Base-by-base conservation (phyloP, 2,113 vertebrate genomes). In the Bombycilla garrulus region DNA sequence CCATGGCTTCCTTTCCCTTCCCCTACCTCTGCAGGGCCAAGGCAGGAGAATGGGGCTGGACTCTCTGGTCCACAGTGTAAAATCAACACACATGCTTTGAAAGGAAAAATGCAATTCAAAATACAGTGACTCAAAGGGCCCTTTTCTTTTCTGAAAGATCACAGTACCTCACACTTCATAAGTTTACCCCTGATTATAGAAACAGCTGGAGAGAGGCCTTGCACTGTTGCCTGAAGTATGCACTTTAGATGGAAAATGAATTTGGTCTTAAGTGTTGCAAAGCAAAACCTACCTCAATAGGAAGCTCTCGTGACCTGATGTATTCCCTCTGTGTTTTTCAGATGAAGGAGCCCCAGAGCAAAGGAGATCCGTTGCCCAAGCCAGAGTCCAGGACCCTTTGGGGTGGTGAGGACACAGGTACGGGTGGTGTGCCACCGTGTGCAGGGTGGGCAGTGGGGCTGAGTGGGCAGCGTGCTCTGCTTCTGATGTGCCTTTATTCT, bases 341-440 rank as follows among this genome's bases (percentile, higher is more conserved):
- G 98, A 91, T 44, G n/a, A 98, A 98, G 94, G 98, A 98, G 12
- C 48, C 96, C n/a, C 95, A 96, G 60, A 73, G 61, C 95, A 97
- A 97, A 48, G 87, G 94, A 73, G 97, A 96, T 62, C 66, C 69
- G 1, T 66, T 97, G 90, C 88, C 96, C 91, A 97, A 96, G 86
- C 74, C 91, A 0, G 98, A 98, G 65, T 93, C 97, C 94, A 97
- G 98, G 94, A 81, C 91, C 71, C 97, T 97, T 35, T 98, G 98
- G 98, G 93, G 89, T 2, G 61, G 66, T 26, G 98, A 98, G 71
- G 98, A 98, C 25, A 57, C 98, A 98, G 98, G 98, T 98, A 98
- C 0, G 51, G 48, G 54, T 25, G 60, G 44, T 9, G 36, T 2
- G 12, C 7, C 6, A 38, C 38, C 38, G 38, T 38, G 38, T 38